phyloP scores from a whole-genome alignment of 2,797 vertebrate genomes.

The Distichodus sexfasciatus region DNA sequence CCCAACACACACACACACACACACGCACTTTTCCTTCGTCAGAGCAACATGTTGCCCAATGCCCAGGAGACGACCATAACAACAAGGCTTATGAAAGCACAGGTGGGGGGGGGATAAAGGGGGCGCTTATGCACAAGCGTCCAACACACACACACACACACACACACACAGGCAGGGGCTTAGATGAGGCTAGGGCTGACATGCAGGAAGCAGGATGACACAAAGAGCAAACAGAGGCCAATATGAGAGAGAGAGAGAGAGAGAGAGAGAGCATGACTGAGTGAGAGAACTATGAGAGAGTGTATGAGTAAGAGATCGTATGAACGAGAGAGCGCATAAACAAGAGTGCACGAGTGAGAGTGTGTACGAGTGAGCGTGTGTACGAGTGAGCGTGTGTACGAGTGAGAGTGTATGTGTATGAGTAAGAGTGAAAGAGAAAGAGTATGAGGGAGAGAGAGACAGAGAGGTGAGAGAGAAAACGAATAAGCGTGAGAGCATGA shows the following conservation, averaged over 20 bases:
- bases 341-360: not conserved
- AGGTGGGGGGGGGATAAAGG: slow-evolving; percentile 39
- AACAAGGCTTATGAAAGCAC: slow-evolving; percentile 41
- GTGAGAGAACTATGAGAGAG: not conserved
- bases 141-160: not conserved
- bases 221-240: slow-evolving; percentile 12
- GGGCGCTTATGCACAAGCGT: slow-evolving; percentile 9
- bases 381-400: too few species aligned
- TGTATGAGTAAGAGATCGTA: not conserved
- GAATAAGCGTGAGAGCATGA: too few species aligned
- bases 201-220: slow-evolving; percentile 10
- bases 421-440: not conserved
- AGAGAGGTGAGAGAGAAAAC: not conserved
- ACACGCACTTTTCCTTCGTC: not conserved
- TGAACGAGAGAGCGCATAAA: not conserved
- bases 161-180: not conserved
- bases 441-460: not conserved
- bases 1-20: not conserved
- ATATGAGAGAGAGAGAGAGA: not conserved
- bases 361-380: not conserved
- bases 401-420: too few species aligned
- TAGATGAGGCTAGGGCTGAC: slow-evolving; percentile 9
- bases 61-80: slow-evolving; percentile 31
- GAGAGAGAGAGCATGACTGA: not conserved
- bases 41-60: slow-evolving; percentile 9